Evolutionary conservation across 2,113 vertebrate species (phyloP).

Genomic region (Lepisosteus oculatus): DNA sequence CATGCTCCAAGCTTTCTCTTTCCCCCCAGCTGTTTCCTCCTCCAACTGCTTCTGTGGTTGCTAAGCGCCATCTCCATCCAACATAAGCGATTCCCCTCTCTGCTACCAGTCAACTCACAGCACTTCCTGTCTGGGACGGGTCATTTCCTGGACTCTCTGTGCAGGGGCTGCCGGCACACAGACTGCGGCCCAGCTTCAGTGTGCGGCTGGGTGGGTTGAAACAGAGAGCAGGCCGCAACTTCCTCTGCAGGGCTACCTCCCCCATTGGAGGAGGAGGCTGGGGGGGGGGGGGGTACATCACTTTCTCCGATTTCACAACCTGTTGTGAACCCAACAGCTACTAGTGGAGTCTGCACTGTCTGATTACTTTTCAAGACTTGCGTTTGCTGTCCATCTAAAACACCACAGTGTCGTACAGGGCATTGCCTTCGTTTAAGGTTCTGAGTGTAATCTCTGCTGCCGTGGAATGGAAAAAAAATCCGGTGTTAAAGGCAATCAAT

Average conservation of each 20-base stretch:
- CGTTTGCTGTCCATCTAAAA: too few relatives aligned
- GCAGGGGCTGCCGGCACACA: constrained; percentile 18
- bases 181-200: constrained; percentile 9
- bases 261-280: background rate
- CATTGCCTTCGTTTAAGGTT: too few relatives aligned
- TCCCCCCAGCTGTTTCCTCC: constrained; percentile 28
- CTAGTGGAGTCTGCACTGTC: too few relatives aligned
- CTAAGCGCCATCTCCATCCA: constrained; percentile 47
- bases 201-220: constrained; percentile 11
- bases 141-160: constrained; percentile 61
- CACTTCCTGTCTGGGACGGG: constrained; percentile 64
- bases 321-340: too few relatives aligned
- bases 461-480: too few relatives aligned
- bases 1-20: constrained; percentile 69
- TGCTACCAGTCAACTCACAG: constrained; percentile 70
- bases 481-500: too few relatives aligned
- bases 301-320: background rate
- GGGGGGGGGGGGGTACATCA: background rate
- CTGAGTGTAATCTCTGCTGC: too few relatives aligned
- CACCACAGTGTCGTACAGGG: too few relatives aligned
- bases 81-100: constrained; percentile 33
- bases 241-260: constrained; percentile 13
- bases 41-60: constrained; percentile 63
- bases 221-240: constrained; percentile 33
- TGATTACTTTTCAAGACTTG: too few relatives aligned